Base-by-base conservation (phyloP, 2,113 vertebrate genomes). In the Onychorhynchus coronatus region DNA sequence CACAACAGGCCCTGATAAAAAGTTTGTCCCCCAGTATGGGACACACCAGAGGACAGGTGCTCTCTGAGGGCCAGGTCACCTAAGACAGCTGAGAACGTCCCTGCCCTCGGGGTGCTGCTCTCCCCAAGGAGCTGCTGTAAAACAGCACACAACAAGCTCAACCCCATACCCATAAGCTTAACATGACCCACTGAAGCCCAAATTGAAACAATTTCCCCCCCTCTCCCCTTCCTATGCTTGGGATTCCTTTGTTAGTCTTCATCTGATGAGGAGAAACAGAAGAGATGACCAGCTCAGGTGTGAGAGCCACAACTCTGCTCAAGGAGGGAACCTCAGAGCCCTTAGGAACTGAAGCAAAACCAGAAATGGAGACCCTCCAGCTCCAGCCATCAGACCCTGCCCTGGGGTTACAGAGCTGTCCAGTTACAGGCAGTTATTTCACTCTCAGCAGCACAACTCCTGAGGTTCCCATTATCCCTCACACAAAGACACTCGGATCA, bases 71-170 rank as follows among this genome's bases (percentile, higher is more conserved):
- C 8, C 39, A 7, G 3, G 44, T 21, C 47, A 39, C 5, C 23
- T 2, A 2, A 11, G 67, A 22, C 42, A 67, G 1, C 12, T 1
- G 27, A 37, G 76, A 37, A n/a, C 16, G 12, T 15, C 53, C 73
- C 27, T 46, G 30, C 33, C 65, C 67, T 6, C 65, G 0, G 1
- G 0, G 17, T 1, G 6, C 39, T 68, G 59, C 80, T 55, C 53
- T 55, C 44, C 70, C 79, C 15, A 4, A 9, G 58, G 23, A 49
- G 58, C 42, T 17, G 18, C 33, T 28, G 25, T 0, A 9, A 20
- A n/a, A 9, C 1, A 41, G 42, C 27, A 7, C 1, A 11, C 6
- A 55, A 33, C 7, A 8, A 33, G 31, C 55, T n/a, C 8, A 22
- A n/a, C 33, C 21, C 46, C 46, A 22, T 17, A 23, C 33, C 8